These are phyloP conservation scores for Drosophila anomalata DNA, from an alignment of 2,888 invertebrate species.

Conservation along the genomic window DNA sequence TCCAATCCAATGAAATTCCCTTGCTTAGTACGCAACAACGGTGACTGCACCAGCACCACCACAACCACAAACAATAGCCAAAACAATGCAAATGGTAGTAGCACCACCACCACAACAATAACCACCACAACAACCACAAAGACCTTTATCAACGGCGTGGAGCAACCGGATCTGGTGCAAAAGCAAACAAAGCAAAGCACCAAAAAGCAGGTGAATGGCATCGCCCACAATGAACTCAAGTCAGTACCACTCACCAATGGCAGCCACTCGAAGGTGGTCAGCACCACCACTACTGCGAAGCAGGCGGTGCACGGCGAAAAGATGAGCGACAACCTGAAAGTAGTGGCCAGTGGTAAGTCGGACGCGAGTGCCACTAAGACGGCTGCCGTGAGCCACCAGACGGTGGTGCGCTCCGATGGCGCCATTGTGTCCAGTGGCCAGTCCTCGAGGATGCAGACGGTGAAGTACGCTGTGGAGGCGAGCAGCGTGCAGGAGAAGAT, in stretches of 20 bases:
- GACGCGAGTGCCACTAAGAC: conserved; percentile 68
- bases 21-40: conserved; percentile 51
- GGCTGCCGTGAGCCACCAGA: conserved; percentile 48
- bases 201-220: conserved; percentile 36
- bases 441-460: conserved; percentile 83
- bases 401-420: conserved; percentile 69
- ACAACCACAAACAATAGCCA: conserved; percentile 5
- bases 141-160: conserved; percentile 25
- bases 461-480: conserved; percentile 86
- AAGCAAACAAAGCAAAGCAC: conserved; percentile 12
- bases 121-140: conserved; percentile 45
- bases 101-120: conserved; percentile 25
- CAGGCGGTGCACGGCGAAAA: conserved; percentile 59
- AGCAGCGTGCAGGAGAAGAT: conserved; percentile 85
- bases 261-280: conserved; percentile 11
- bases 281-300: conserved; percentile 57
- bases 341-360: conserved; percentile 63
- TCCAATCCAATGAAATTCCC: conserved; percentile 4
- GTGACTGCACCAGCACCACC: conserved; percentile 33
- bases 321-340: conserved; percentile 60
- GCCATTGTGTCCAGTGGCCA: conserved; percentile 71
- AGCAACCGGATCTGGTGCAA: conserved; percentile 28
- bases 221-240: neutral
- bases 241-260: conserved; percentile 34
- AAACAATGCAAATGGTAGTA: conserved; percentile 12